Evolutionary conservation across 2,797 vertebrate genomes (phyloP).

Genomic region (Bucorvus abyssinicus): DNA sequence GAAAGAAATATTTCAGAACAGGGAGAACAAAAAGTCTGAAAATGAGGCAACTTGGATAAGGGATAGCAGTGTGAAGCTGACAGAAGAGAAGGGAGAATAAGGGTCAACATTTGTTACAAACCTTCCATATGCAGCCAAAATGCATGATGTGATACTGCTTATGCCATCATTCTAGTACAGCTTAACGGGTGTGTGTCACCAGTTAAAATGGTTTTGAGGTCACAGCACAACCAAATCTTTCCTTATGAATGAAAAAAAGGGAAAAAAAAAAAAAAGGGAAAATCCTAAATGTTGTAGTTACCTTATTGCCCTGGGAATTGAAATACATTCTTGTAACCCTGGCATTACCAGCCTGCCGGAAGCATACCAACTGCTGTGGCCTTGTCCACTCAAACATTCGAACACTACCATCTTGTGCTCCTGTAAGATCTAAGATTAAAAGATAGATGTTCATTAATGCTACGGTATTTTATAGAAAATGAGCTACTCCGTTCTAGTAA

Average conservation of each 20-base stretch:
- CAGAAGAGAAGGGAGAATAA: neutral
- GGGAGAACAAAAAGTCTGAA: neutral
- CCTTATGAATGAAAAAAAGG: neutral
- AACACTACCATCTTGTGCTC: conserved; percentile 96
- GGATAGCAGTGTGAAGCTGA: neutral
- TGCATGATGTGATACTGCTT: fast-evolving
- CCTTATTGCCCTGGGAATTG: conserved; percentile 98
- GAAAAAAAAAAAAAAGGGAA: neutral
- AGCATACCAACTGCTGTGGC: conserved; percentile 95
- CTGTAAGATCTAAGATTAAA: conserved; percentile 87
- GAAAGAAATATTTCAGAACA: neutral
- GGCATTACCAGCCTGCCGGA: conserved; percentile 95
- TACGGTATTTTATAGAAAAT: neutral
- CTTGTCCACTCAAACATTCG: conserved; percentile 99
- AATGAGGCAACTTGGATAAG: neutral
- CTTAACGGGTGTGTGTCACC: neutral
- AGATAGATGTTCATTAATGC: neutral
- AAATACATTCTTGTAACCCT: conserved; percentile 96
- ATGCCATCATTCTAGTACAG: neutral
- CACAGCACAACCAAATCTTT: neutral
- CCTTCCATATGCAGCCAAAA: neutral
- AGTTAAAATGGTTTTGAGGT: neutral
- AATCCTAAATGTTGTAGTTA: neutral
- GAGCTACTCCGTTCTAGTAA: neutral
- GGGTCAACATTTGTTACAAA: neutral